Percentiles rank a stretch among this genome's conserved stretches.
Evolutionary conservation across 2,888 invertebrate genomes (phyloP).

Genomic region (Scotopteryx bipunctaria): DNA sequence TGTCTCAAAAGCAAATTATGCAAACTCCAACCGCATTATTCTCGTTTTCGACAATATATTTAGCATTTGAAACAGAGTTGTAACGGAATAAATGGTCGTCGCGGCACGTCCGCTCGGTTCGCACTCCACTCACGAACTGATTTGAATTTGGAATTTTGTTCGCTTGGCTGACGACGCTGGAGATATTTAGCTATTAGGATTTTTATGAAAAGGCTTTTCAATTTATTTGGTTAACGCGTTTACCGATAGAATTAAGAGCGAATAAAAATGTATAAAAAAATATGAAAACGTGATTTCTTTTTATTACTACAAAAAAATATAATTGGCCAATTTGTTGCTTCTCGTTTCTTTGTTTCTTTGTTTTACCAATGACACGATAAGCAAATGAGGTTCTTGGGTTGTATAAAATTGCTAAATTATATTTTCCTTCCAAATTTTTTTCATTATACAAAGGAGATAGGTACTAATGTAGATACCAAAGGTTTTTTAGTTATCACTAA

Average conservation of each 20-base stretch:
- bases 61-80: conserved; percentile 72
- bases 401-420: too few species aligned
- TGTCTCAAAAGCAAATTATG: conserved; percentile 65
- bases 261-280: too few species aligned
- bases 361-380: too few species aligned
- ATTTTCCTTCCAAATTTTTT: too few species aligned
- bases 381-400: too few species aligned
- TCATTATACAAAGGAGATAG: too few species aligned
- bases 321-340: too few species aligned
- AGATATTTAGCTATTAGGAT: conserved; percentile 50
- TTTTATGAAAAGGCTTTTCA: conserved; percentile 27
- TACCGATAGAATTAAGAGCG: too few species aligned
- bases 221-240: conserved; percentile 14
- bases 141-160: conserved; percentile 77
- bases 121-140: conserved; percentile 78
- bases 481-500: too few species aligned
- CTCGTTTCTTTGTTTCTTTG: too few species aligned
- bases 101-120: conserved; percentile 70
- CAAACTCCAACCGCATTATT: conserved; percentile 65
- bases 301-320: too few species aligned
- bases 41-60: conserved; percentile 74
- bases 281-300: not conserved
- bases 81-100: conserved; percentile 72
- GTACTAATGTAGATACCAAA: too few species aligned
- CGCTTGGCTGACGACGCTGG: conserved; percentile 55